Conservation (phyloP, 2,113 vertebrate genomes). For the Thamnaconus septentrionalis region DNA sequence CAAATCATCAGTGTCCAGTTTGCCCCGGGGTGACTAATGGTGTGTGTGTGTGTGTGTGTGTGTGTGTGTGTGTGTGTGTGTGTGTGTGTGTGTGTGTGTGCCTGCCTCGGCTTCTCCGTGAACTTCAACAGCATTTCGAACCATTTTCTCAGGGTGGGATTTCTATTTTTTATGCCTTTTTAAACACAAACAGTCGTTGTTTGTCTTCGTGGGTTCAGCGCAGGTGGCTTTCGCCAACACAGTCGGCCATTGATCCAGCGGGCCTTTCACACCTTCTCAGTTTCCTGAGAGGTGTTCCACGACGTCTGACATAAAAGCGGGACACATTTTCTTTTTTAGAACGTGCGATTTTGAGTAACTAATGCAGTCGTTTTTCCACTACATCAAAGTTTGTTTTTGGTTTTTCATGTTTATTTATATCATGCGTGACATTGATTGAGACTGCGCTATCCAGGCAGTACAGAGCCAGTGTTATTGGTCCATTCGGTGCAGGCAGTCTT, state of each 20-base stretch:
- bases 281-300: conserved; percentile 20
- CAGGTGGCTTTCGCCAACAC: conserved; percentile 8
- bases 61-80: background rate
- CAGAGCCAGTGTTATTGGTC: too few species aligned
- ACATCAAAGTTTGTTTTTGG: too few species aligned
- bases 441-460: too few species aligned
- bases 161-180: conserved; percentile 2
- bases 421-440: too few species aligned
- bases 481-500: background rate
- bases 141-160: background rate
- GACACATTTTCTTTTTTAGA: too few species aligned
- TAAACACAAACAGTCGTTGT: conserved; percentile 38
- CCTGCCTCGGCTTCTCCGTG: background rate
- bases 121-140: too few species aligned
- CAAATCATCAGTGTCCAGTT: conserved; percentile 4
- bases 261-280: conserved; percentile 62
- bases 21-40: too few species aligned
- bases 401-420: too few species aligned
- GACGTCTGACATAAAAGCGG: conserved; percentile 17
- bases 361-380: too few species aligned
- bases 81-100: background rate
- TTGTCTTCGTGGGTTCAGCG: conserved; percentile 34
- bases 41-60: background rate
- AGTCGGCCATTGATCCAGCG: conserved; percentile 40
- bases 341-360: too few species aligned